Evolutionary conservation across 2,797 vertebrate species (phyloP), one percentile per base, ranked within the genome.

Genomic region (Microtus agrestis): DNA sequence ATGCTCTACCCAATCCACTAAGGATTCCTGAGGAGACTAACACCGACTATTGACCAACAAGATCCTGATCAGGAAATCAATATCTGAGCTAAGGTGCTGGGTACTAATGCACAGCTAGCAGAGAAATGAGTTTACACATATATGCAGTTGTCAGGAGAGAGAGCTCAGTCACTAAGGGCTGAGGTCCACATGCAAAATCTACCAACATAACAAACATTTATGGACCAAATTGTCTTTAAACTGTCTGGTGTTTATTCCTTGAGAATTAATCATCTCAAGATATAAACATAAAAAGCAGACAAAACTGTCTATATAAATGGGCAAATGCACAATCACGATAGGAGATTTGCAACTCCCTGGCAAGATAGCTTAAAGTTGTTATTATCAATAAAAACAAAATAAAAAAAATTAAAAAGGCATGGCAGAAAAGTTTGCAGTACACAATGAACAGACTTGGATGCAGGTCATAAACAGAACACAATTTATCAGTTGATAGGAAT

Each of bases 281-380:
- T 27, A 40, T 43, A 69, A 95, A 73, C 46, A 71, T 25, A 56
- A 79, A 90, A 94, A 93, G 34, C 61, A 37, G 69, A 74, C 48
- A 78, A 87, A 65, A 93, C 46, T 71, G n/a, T 27, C n/a, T 4
- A 77, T 46, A 59, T 71, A 84, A 78, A 79, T 0, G 87, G 56
- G 87, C 7, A 89, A 87, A 81, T 34, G 43, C 21, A 85, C 29
- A 54, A 43, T 25, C 15, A 90, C 2, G 54, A 23, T 54, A 54
- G 43, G 9, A 61, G 69, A 78, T 40, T 59, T 89, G 40, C 48
- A 74, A 93, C 8, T 94, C 15, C 14, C 6, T 46, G 31, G 37
- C 51, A 80, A 21, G 34, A 63, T 43, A 67, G 40, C 56, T 65
- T 73, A 84, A 56, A 93, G 34, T 78, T 73, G 25, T 56, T 19